phyloP scores from a whole-genome alignment of 2,797 vertebrate species.

The Australoheros facetus region DNA sequence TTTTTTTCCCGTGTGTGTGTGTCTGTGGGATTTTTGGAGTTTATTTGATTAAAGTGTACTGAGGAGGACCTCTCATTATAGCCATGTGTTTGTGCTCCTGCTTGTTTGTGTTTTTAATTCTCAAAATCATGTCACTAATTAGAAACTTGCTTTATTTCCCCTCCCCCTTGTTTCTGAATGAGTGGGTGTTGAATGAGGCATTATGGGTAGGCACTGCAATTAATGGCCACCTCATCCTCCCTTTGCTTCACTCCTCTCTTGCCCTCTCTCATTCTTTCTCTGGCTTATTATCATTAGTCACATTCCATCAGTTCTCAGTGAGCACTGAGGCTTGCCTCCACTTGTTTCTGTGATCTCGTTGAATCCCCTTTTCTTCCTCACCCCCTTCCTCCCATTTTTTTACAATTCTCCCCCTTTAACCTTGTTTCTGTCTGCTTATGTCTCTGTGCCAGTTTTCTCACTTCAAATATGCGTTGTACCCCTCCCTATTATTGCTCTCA shows the following conservation, averaged over 20 bases:
- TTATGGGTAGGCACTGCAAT: constrained; percentile 65
- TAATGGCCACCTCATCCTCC: constrained; percentile 48
- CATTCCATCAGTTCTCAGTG: constrained; percentile 72
- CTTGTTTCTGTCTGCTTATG: constrained; percentile 26
- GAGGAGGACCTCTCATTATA: constrained; percentile 39
- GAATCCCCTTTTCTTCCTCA: constrained; percentile 15
- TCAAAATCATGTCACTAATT: constrained; percentile 63
- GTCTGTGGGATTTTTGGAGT: background rate
- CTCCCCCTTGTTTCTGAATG: constrained; percentile 48
- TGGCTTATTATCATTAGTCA: constrained; percentile 68
- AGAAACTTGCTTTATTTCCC: constrained; percentile 57
- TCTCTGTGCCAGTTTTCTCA: constrained; percentile 20
- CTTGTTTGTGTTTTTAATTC: constrained; percentile 36
- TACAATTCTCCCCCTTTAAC: constrained; percentile 42
- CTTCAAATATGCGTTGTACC: background rate
- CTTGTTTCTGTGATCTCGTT: constrained; percentile 45
- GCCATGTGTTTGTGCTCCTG: constrained; percentile 5
- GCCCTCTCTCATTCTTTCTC: background rate
- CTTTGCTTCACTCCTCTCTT: background rate
- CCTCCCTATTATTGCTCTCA: background rate
- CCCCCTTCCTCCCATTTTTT: constrained; percentile 3
- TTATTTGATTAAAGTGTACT: constrained; percentile 32
- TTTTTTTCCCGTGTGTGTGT: background rate
- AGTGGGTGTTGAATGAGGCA: constrained; percentile 55
- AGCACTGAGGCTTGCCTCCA: constrained; percentile 60